phyloP scores from a whole-genome alignment of 1,140 invertebrate genomes.

The Pantala flavescens region DNA sequence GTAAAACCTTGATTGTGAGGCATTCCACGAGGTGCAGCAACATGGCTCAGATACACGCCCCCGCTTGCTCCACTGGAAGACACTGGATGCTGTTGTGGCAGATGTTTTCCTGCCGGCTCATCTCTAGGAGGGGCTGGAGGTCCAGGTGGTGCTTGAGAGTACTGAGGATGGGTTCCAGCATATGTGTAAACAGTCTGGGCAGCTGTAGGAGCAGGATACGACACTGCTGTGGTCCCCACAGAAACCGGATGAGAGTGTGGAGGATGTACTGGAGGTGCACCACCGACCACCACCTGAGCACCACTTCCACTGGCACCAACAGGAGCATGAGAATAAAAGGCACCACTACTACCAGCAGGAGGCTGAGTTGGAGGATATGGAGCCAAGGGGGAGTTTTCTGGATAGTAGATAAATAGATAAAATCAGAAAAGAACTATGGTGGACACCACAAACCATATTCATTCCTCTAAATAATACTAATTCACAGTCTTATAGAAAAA shows the following conservation, averaged over 20 bases:
- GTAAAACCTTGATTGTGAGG: background rate
- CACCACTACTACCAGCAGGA: background rate
- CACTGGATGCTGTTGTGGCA: background rate
- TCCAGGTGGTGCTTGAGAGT: background rate
- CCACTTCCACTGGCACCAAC: background rate
- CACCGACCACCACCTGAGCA: background rate
- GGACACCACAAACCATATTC: too few relatives aligned
- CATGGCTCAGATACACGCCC: background rate
- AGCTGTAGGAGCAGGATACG: background rate
- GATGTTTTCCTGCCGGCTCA: background rate
- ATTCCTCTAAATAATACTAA: too few relatives aligned
- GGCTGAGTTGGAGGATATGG: background rate
- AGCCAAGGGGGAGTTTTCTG: background rate
- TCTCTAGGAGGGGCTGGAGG: background rate
- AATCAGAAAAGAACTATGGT: too few relatives aligned
- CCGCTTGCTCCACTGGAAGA: background rate
- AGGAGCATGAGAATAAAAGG: background rate
- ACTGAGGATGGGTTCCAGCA: background rate
- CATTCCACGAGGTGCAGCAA: background rate
- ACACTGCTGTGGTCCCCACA: background rate
- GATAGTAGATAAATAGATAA: background rate
- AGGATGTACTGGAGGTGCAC: background rate
- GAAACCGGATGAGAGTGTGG: background rate
- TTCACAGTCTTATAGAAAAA: too few relatives aligned
- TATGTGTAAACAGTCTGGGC: background rate